Evolutionary conservation across 2,797 vertebrate species (phyloP), one percentile per base, ranked within the genome.

Genomic region (Thaleichthys pacificus): DNA sequence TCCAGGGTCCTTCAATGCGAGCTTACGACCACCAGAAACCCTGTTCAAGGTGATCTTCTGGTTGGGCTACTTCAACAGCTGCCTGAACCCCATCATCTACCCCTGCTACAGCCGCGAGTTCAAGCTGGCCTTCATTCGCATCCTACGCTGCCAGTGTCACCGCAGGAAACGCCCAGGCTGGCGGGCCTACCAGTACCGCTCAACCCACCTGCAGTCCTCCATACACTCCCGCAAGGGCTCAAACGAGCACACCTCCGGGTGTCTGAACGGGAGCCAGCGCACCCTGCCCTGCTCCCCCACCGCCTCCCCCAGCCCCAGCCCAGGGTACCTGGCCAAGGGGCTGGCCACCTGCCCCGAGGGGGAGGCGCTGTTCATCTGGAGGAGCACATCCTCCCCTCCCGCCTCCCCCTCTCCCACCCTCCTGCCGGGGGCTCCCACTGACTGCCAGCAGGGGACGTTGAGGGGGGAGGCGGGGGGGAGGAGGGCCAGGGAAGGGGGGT

Each of bases 61-160:
- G 97, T 92, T 99, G 64, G 97, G 97, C 72, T 99, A 99, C 89
- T 99, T 98, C 90, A 99, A 99, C 93, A 98, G 97, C 91, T 99
- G 97, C 89, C 89, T 99, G 86, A 99, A 99, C 87, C 97, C 97
- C 79, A 96, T 99, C 91, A 98, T 99, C 90, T 99, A 99, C 87
- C 97, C 97, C 60, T 98, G 96, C 90, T 97, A 96, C 89, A 99
- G 95, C 91, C 96, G 97, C 4, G 97, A 99, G 91, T 99, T 99
- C 90, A 99, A 98, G 91, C 89, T 96, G 82, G 97, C 97, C 86
- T 99, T 99, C 86, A 93, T 97, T 76, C 97, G 95, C 76, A 96
- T 98, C 88, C 92, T 99, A 4, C 89, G 89, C 26, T 98, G 97
- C 80, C 97, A 95, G 84, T 97, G 96, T 74, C 95, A 95, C 69